These are phyloP conservation scores for Epinephelus moara DNA, from an alignment of 2,113 vertebrate species.

Conservation along the genomic window DNA sequence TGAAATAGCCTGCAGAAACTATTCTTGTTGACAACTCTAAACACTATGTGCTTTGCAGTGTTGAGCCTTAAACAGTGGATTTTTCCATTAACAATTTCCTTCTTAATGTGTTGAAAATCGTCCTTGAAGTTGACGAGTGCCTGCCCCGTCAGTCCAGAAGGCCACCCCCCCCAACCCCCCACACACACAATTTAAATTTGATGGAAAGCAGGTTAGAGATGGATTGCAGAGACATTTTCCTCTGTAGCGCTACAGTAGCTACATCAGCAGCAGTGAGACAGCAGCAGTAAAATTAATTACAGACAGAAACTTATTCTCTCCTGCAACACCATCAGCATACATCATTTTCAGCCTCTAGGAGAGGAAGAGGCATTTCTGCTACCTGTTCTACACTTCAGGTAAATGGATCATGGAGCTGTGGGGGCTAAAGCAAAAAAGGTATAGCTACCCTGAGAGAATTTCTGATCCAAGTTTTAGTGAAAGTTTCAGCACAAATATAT, in stretches of 20 bases:
- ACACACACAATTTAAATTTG: conserved; percentile 68
- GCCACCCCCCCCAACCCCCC: not conserved
- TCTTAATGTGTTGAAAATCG: conserved; percentile 48
- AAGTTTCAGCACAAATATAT: conserved; percentile 16
- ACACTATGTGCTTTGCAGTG: not conserved
- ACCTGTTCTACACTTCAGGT: conserved; percentile 31
- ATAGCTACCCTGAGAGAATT: not conserved
- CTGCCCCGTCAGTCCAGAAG: conserved; percentile 59
- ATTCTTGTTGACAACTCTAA: not conserved
- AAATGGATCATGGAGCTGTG: conserved; percentile 28
- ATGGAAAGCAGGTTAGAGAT: conserved; percentile 70
- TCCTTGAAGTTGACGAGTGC: conserved; percentile 69
- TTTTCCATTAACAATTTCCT: conserved; percentile 45
- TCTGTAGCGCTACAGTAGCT: conserved; percentile 64
- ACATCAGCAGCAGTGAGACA: conserved; percentile 63
- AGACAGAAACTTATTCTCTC: conserved; percentile 61
- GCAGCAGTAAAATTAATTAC: conserved; percentile 70
- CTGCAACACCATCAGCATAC: conserved; percentile 53
- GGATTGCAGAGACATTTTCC: conserved; percentile 53
- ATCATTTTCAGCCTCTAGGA: conserved; percentile 41
- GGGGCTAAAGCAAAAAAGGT: not conserved
- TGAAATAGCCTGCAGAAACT: not conserved
- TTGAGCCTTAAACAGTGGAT: conserved; percentile 11
- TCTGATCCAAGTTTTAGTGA: conserved; percentile 17
- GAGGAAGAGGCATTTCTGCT: conserved; percentile 6